Percentiles rank a stretch among this genome's conserved stretches.
phyloP scores from a whole-genome alignment of 2,888 invertebrate species.

The Euplexia lucipara region DNA sequence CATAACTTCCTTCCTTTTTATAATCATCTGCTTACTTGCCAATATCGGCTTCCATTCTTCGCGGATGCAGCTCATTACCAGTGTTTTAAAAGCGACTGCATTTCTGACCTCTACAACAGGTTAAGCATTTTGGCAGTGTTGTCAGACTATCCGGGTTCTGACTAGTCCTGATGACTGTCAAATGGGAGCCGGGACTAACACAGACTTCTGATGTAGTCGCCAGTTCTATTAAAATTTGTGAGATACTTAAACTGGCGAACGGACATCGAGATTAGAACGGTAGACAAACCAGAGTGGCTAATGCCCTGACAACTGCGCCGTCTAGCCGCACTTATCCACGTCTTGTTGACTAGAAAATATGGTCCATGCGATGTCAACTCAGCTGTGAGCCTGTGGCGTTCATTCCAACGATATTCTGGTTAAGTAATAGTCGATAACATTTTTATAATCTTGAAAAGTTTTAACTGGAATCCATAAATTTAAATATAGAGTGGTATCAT shows the following conservation, averaged over 20 bases:
- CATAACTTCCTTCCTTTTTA: slow-evolving; percentile 1
- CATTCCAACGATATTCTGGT: not conserved
- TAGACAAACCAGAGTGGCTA: slow-evolving; percentile 5
- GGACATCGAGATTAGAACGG: not conserved
- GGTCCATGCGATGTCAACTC: not conserved
- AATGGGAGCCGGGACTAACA: too few relatives aligned
- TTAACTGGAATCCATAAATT: not conserved
- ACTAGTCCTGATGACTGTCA: too few relatives aligned
- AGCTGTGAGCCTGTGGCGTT: not conserved
- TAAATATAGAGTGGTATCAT: slow-evolving; percentile 9
- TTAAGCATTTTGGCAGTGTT: too few relatives aligned
- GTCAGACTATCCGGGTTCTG: too few relatives aligned
- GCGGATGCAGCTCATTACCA: too few relatives aligned
- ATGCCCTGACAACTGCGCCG: slow-evolving; percentile 19
- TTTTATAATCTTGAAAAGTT: not conserved
- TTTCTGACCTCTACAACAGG: too few relatives aligned
- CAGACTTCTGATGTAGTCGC: not conserved
- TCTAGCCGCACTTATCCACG: slow-evolving; percentile 34
- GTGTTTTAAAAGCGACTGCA: too few relatives aligned
- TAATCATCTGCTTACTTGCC: too few relatives aligned
- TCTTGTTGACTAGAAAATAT: slow-evolving; percentile 14
- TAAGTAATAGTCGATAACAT: too few relatives aligned
- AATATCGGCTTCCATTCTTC: too few relatives aligned
- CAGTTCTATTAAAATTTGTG: not conserved
- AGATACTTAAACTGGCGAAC: not conserved